Percentiles rank a stretch among this genome's conserved stretches.
Evolutionary conservation across 2,888 invertebrate genomes (phyloP).

Genomic region (Hirtodrosophila alboralis): DNA sequence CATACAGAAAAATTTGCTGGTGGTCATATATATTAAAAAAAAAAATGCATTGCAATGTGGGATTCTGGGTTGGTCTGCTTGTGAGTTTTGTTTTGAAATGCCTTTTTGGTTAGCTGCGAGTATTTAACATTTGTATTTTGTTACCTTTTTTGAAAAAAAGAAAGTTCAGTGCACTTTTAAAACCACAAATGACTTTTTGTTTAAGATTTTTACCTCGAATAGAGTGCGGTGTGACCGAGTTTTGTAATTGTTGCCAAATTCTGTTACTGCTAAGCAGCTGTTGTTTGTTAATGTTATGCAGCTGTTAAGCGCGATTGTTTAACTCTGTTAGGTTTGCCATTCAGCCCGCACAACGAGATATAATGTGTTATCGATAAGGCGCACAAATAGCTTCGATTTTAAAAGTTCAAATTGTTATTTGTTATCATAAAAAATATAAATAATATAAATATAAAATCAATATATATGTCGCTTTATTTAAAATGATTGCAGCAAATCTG

Average conservation of each 20-base stretch:
- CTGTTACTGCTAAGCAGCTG: constrained; percentile 30
- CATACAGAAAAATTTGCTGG: constrained; percentile 61
- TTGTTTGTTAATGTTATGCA: background rate
- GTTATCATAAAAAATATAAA: too few species aligned
- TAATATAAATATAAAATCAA: too few species aligned
- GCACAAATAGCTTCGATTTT: constrained; percentile 1
- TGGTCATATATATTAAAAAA: too few species aligned
- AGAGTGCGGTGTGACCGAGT: constrained; percentile 41
- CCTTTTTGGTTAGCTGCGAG: constrained; percentile 43
- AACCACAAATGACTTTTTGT: constrained; percentile 58
- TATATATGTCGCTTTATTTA: too few species aligned
- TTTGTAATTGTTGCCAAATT: constrained; percentile 15
- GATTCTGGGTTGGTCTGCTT: constrained; percentile 36
- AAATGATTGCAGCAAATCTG: too few species aligned
- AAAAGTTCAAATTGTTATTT: too few species aligned
- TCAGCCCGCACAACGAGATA: background rate
- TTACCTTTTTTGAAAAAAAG: constrained; percentile 52
- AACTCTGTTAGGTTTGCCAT: constrained; percentile 20
- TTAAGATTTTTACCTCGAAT: constrained; percentile 55
- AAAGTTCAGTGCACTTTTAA: constrained; percentile 53
- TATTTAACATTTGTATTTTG: constrained; percentile 32
- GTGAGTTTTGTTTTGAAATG: constrained; percentile 48
- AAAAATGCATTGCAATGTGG: constrained; percentile 50
- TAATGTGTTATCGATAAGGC: constrained; percentile 9
- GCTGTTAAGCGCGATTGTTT: too few species aligned